A percentile compares a stretch with the other conserved stretches of the same genome.
phyloP scores from a whole-genome alignment of 2,797 vertebrate species.

The Myotis daubentonii region DNA sequence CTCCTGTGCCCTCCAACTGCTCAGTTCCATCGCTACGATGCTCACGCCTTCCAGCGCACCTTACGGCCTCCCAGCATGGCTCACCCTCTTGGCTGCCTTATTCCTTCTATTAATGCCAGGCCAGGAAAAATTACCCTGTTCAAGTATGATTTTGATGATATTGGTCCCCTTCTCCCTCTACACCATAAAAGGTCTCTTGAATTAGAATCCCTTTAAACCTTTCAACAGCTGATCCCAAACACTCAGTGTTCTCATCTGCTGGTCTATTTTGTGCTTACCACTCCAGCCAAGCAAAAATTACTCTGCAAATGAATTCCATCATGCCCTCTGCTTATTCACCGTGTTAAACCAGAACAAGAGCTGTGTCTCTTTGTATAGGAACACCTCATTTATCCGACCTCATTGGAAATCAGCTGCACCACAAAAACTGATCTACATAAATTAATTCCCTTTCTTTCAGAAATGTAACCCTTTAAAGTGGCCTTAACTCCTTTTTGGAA shows the following conservation, averaged over 20 bases:
- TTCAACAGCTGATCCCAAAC: constrained; percentile 53
- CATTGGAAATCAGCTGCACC: constrained; percentile 51
- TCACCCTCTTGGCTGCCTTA: neutral
- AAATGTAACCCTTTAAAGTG: constrained; percentile 54
- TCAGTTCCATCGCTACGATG: accelerated
- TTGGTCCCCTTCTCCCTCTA: constrained; percentile 34
- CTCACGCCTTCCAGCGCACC: neutral
- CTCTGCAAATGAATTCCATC: constrained; percentile 66
- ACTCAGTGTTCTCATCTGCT: constrained; percentile 41
- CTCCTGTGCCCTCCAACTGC: neutral
- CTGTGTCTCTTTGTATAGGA: neutral
- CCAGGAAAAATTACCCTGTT: constrained; percentile 45
- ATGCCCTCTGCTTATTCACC: constrained; percentile 59
- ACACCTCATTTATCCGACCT: constrained; percentile 45
- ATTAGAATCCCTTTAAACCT: constrained; percentile 63
- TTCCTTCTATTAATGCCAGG: neutral
- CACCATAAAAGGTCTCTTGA: constrained; percentile 56
- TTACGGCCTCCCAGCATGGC: neutral
- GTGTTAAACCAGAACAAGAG: constrained; percentile 57
- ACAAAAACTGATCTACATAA: constrained; percentile 36
- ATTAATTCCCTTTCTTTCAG: constrained; percentile 53
- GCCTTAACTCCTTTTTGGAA: neutral
- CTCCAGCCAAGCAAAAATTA: constrained; percentile 69
- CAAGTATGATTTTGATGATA: constrained; percentile 53
- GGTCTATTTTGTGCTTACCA: constrained; percentile 51